These are phyloP conservation scores for Pelecanoides urinatrix DNA, from an alignment of 2,113 vertebrate species.

Conservation along the genomic window DNA sequence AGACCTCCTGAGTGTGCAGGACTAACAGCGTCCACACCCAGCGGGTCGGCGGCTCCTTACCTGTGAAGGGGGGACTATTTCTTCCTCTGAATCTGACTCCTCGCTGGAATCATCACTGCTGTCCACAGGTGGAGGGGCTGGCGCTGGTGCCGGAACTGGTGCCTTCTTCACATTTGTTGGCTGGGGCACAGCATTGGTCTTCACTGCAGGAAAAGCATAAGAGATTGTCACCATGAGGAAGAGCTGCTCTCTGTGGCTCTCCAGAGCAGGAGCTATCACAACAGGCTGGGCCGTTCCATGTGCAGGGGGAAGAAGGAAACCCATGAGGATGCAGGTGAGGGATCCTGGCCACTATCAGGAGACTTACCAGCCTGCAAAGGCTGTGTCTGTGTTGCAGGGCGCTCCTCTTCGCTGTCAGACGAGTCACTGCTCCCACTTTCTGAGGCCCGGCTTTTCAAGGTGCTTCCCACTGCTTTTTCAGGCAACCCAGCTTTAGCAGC, in stretches of 20 bases:
- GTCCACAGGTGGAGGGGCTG: background rate
- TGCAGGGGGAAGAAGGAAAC: background rate
- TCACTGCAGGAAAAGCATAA: background rate
- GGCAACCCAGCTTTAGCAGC: conserved; percentile 42
- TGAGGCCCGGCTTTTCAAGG: conserved; percentile 50
- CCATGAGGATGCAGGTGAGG: background rate
- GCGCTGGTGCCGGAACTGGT: rapidly evolving
- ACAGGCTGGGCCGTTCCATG: background rate
- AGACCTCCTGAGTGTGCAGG: background rate
- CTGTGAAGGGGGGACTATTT: conserved; percentile 30
- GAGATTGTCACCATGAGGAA: background rate
- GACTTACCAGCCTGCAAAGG: background rate
- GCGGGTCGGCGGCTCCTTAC: background rate
- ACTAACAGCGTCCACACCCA: background rate
- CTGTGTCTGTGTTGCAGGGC: background rate
- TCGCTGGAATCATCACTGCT: conserved; percentile 47
- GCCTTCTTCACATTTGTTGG: background rate
- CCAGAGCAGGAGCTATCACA: background rate
- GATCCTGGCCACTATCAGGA: background rate
- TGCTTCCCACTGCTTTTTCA: conserved; percentile 17
- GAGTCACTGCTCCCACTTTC: conserved; percentile 53
- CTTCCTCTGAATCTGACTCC: conserved; percentile 46
- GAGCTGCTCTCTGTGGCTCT: background rate
- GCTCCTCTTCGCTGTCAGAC: conserved; percentile 65
- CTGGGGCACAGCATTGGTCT: background rate